phyloP scores from a whole-genome alignment of 2,888 invertebrate species.

The Ganaspis brasiliensis region DNA sequence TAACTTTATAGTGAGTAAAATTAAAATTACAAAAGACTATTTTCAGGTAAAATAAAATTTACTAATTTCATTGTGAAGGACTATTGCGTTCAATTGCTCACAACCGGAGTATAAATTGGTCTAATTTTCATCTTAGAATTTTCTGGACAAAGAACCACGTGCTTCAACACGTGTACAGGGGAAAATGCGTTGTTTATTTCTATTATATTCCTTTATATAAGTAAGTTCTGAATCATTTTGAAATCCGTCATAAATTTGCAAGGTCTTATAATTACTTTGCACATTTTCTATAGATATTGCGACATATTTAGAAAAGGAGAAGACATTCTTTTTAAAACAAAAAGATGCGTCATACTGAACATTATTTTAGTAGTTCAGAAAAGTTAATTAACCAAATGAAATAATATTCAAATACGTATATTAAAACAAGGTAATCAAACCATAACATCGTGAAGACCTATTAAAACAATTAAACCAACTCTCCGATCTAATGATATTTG shows the following conservation, averaged over 20 bases:
- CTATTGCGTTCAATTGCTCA: not conserved
- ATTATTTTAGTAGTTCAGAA: too few species aligned
- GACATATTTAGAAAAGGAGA: not conserved
- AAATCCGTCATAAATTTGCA: constrained; percentile 26
- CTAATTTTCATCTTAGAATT: constrained; percentile 7
- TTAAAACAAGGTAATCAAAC: not conserved
- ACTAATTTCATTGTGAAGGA: not conserved
- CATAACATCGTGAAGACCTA: not conserved
- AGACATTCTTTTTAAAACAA: too few species aligned
- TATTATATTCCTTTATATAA: constrained; percentile 20
- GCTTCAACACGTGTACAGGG: constrained; percentile 27
- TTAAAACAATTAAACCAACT: constrained; percentile 4
- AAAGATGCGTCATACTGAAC: too few species aligned
- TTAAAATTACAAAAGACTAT: too few species aligned
- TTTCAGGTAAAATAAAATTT: not conserved
- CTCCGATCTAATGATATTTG: not conserved
- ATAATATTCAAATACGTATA: not conserved
- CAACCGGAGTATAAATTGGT: not conserved
- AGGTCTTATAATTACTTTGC: constrained; percentile 56
- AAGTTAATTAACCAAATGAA: too few species aligned
- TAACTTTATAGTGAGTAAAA: too few species aligned
- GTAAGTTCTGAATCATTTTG: constrained; percentile 21
- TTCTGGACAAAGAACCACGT: constrained; percentile 13
- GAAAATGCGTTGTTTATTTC: constrained; percentile 49
- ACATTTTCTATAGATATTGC: constrained; percentile 30